Percentiles rank a stretch among this genome's conserved stretches.
phyloP scores from a whole-genome alignment of 1,140 invertebrate genomes.

The Xylocopa sonorina region DNA sequence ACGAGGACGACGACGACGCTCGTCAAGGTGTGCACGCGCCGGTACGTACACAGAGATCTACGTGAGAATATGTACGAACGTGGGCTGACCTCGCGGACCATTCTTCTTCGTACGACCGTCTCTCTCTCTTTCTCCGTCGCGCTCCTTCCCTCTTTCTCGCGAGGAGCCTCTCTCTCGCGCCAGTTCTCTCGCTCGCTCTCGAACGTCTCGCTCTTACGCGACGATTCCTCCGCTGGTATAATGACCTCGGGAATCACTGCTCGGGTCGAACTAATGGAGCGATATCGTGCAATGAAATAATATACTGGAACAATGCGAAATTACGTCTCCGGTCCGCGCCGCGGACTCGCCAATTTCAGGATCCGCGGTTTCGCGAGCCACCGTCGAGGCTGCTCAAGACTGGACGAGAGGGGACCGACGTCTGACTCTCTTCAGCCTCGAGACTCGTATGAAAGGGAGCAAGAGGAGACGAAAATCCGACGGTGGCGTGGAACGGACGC shows the following conservation, averaged over 20 bases:
- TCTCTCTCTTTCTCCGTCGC: slow-evolving; percentile 30
- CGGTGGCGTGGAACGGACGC: background rate
- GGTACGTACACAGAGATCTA: slow-evolving; percentile 49
- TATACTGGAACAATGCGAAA: slow-evolving; percentile 50
- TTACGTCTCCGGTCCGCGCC: slow-evolving; percentile 23
- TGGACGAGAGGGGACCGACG: too few species aligned
- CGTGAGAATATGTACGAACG: slow-evolving; percentile 54
- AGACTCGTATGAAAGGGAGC: background rate
- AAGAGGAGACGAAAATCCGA: background rate
- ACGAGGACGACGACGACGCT: slow-evolving; percentile 53
- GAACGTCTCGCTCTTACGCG: slow-evolving; percentile 29
- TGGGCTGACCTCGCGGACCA: slow-evolving; percentile 53
- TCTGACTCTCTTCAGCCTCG: too few species aligned
- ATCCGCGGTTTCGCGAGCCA: slow-evolving; percentile 4
- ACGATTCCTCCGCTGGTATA: slow-evolving; percentile 33
- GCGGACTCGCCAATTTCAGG: slow-evolving; percentile 20
- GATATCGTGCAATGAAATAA: slow-evolving; percentile 56
- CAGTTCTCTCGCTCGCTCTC: background rate
- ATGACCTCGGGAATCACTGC: slow-evolving; percentile 45
- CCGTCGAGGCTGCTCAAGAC: too few species aligned
- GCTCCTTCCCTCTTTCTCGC: slow-evolving; percentile 18
- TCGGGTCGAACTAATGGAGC: slow-evolving; percentile 56
- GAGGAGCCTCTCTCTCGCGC: slow-evolving; percentile 3
- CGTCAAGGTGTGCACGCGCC: slow-evolving; percentile 50
- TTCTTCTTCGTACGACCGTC: slow-evolving; percentile 49